These are phyloP conservation scores for Sinocyclocheilus maitianheensis DNA, from an alignment of 2,113 vertebrate genomes.

Conservation along the genomic window DNA sequence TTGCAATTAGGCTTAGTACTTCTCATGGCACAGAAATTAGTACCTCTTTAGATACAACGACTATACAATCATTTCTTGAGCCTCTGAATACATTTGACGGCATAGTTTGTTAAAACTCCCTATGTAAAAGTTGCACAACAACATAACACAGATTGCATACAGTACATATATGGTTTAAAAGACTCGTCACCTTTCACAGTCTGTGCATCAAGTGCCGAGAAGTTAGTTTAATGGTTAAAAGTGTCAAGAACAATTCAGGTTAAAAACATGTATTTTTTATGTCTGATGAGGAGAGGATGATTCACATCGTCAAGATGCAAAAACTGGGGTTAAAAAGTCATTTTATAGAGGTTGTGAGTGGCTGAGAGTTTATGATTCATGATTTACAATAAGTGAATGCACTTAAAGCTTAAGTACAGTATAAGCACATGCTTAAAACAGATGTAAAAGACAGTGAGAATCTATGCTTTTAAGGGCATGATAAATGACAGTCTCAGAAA, in stretches of 20 bases:
- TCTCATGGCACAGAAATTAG: not conserved
- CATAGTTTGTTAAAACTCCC: not conserved
- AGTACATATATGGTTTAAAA: not conserved
- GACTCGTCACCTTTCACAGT: not conserved
- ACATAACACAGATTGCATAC: not conserved
- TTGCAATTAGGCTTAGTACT: not conserved
- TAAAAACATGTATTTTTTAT: not conserved
- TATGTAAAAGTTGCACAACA: not conserved
- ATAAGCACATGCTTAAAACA: slow-evolving; percentile 29
- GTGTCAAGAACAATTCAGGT: slow-evolving; percentile 2
- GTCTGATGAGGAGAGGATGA: slow-evolving; percentile 27
- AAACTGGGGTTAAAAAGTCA: slow-evolving; percentile 12
- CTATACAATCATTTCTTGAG: not conserved
- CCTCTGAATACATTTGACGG: not conserved
- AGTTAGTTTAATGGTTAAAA: slow-evolving; percentile 13
- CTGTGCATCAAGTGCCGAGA: not conserved
- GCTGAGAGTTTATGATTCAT: slow-evolving; percentile 29
- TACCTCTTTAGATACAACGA: not conserved
- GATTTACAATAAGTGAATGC: slow-evolving; percentile 11
- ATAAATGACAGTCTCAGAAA: slow-evolving; percentile 11
- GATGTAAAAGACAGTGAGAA: slow-evolving; percentile 38
- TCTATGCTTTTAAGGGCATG: not conserved
- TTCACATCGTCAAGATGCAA: slow-evolving; percentile 19
- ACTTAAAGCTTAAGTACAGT: slow-evolving; percentile 33
- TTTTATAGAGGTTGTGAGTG: slow-evolving; percentile 33